These are phyloP conservation scores for Coendou prehensilis DNA, from an alignment of 2,797 vertebrate genomes.

Conservation along the genomic window DNA sequence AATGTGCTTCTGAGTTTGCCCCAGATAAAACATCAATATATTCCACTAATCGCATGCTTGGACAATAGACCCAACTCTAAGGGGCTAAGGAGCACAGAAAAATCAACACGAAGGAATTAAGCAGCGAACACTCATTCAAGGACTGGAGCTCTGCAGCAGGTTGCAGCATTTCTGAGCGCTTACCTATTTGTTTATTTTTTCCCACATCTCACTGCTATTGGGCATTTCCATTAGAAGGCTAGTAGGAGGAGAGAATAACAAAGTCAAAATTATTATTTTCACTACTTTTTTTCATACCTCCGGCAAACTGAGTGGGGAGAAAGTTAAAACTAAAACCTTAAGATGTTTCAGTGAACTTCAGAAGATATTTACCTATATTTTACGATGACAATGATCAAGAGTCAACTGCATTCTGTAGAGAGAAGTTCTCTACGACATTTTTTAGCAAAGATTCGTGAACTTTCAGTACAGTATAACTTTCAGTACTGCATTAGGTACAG, in stretches of 20 bases:
- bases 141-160: background rate
- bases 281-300: background rate
- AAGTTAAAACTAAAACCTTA: background rate
- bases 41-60: background rate
- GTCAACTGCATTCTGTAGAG: background rate
- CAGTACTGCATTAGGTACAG: background rate
- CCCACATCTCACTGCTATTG: background rate
- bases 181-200: background rate
- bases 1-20: background rate
- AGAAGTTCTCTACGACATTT: background rate
- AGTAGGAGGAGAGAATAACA: background rate
- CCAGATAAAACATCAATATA: background rate
- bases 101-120: background rate
- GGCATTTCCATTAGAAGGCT: background rate
- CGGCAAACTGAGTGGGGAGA: background rate
- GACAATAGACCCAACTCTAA: background rate
- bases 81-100: background rate
- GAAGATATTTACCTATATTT: background rate
- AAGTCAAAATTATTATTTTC: slow-evolving; percentile 23
- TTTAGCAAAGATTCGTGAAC: background rate
- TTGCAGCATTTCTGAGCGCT: background rate
- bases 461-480: background rate
- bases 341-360: background rate
- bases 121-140: background rate
- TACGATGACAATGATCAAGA: background rate